phyloP scores from a whole-genome alignment of 2,888 invertebrate genomes.

The Tiliacea aurago region DNA sequence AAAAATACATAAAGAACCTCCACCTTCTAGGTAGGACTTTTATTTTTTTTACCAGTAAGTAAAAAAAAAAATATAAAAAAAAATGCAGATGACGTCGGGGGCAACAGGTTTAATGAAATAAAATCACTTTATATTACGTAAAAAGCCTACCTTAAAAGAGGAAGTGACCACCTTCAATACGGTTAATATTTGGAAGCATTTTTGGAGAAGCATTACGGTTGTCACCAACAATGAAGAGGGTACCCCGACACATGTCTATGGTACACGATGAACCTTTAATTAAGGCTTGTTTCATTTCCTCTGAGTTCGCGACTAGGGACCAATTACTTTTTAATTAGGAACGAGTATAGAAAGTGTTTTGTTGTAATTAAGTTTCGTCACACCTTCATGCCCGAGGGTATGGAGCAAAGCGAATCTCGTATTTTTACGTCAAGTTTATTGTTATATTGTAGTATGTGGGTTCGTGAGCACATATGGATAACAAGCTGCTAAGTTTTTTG shows the following conservation, averaged over 20 bases:
- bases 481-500: not conserved
- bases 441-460: not conserved
- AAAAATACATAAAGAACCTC: too few species aligned
- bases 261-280: conserved; percentile 76
- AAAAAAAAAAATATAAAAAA: too few species aligned
- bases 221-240: conserved; percentile 82
- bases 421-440: conserved; percentile 11
- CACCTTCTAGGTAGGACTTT: too few species aligned
- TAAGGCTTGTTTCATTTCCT: conserved; percentile 82
- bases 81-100: too few species aligned
- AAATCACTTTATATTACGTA: not conserved
- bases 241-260: conserved; percentile 75
- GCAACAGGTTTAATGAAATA: not conserved
- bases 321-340: conserved; percentile 84
- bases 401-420: conserved; percentile 20
- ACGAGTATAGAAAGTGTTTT: conserved; percentile 74
- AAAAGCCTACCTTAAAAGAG: not conserved
- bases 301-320: conserved; percentile 70
- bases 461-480: not conserved
- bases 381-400: conserved; percentile 41
- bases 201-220: conserved; percentile 36
- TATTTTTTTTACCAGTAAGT: too few species aligned
- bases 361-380: conserved; percentile 63
- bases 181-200: conserved; percentile 33
- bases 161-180: not conserved